Conservation (phyloP, 2,888 invertebrate species). For the Frankliniella intonsa region DNA sequence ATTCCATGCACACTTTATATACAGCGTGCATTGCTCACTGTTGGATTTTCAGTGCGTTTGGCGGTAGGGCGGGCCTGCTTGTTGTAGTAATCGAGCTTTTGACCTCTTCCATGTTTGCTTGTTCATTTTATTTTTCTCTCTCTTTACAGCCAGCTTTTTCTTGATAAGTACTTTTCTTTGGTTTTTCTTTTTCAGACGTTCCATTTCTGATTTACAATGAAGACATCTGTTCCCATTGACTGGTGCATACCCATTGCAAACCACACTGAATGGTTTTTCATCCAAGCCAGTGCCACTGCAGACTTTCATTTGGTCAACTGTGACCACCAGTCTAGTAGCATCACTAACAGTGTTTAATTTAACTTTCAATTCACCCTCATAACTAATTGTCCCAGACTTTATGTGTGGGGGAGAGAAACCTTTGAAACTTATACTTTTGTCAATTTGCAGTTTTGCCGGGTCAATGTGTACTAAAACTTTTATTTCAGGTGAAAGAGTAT, state of each 20-base stretch:
- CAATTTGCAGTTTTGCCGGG: neutral
- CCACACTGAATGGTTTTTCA: neutral
- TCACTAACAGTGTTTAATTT: neutral
- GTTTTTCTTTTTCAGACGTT: neutral
- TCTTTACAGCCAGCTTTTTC: neutral
- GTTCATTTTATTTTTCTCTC: no score
- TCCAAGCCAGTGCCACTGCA: neutral
- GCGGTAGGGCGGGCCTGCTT: no score
- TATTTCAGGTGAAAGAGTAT: neutral
- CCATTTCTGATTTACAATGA: neutral
- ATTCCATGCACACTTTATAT: no score
- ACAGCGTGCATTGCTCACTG: no score
- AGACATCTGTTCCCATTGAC: neutral
- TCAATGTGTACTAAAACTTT: neutral
- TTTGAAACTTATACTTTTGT: neutral
- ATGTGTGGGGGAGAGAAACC: neutral
- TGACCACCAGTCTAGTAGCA: neutral
- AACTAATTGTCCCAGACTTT: neutral
- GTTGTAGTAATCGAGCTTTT: neutral
- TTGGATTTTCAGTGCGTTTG: no score
- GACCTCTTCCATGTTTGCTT: neutral
- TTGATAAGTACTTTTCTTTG: neutral
- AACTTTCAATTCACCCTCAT: neutral
- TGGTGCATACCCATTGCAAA: neutral
- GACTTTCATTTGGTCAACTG: neutral